phyloP scores from a whole-genome alignment of 2,888 invertebrate genomes.

The Rotaria macrura region DNA sequence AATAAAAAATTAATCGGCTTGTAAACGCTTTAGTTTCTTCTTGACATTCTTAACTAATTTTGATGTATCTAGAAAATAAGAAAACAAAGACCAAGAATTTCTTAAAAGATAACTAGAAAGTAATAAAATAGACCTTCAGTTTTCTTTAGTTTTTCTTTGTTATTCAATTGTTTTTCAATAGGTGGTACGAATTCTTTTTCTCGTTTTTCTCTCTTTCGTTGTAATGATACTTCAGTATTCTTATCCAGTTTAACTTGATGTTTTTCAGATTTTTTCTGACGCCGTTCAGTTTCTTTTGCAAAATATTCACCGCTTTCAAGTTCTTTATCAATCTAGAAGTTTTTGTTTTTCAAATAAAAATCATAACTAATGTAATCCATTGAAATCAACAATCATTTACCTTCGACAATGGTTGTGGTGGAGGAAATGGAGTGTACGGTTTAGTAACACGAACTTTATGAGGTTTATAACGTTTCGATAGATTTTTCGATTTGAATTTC shows the following conservation, averaged over 20 bases:
- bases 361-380: neutral
- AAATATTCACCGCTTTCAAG: slow-evolving; percentile 93
- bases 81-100: neutral
- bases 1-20: neutral
- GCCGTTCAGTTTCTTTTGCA: slow-evolving; percentile 38
- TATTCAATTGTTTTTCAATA: neutral
- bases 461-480: slow-evolving; percentile 74
- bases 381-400: neutral
- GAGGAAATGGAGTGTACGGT: slow-evolving; percentile 93
- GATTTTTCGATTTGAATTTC: slow-evolving; percentile 77
- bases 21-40: slow-evolving; percentile 1
- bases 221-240: neutral
- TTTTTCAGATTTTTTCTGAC: slow-evolving; percentile 18
- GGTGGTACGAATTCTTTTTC: neutral
- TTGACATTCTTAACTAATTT: neutral
- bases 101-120: neutral
- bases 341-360: neutral
- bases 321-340: slow-evolving; percentile 66
- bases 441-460: slow-evolving; percentile 78
- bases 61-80: neutral
- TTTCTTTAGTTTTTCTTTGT: neutral
- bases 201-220: slow-evolving; percentile 17
- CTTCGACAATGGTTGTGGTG: slow-evolving; percentile 79
- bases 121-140: neutral
- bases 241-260: slow-evolving; percentile 27